These are phyloP conservation scores for Paradoxurus hermaphroditus DNA, from an alignment of 2,113 vertebrate genomes.

Conservation along the genomic window DNA sequence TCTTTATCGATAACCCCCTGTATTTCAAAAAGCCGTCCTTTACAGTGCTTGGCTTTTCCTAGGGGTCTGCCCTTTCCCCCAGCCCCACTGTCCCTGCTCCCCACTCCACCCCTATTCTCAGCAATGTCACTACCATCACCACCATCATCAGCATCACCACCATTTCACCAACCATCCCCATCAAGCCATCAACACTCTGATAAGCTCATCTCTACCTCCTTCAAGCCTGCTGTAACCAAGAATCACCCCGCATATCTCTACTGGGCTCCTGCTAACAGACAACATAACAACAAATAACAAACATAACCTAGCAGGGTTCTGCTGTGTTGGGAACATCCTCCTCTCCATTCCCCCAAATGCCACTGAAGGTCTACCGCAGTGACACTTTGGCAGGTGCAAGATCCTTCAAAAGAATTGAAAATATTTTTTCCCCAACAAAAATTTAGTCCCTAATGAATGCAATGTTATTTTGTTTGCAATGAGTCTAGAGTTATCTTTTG, in stretches of 20 bases:
- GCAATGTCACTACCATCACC: neutral
- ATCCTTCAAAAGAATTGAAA: neutral
- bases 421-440: neutral
- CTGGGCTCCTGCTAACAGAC: neutral
- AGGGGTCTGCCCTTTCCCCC: neutral
- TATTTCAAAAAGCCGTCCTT: neutral
- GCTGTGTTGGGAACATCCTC: neutral
- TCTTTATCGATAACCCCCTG: neutral
- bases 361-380: neutral
- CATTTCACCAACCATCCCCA: neutral
- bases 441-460: neutral
- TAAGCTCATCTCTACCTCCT: neutral
- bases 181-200: neutral
- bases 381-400: neutral
- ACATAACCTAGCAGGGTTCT: neutral
- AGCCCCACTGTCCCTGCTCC: neutral
- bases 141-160: neutral
- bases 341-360: neutral
- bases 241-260: neutral
- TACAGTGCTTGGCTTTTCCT: neutral
- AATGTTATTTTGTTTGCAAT: neutral
- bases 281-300: neutral
- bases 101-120: neutral
- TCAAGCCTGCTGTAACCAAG: neutral
- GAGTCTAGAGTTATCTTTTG: neutral